Percentiles rank a stretch among this genome's conserved stretches.
These are phyloP conservation scores for Xestia ashworthii DNA, from an alignment of 2,888 invertebrate genomes.

Conservation along the genomic window DNA sequence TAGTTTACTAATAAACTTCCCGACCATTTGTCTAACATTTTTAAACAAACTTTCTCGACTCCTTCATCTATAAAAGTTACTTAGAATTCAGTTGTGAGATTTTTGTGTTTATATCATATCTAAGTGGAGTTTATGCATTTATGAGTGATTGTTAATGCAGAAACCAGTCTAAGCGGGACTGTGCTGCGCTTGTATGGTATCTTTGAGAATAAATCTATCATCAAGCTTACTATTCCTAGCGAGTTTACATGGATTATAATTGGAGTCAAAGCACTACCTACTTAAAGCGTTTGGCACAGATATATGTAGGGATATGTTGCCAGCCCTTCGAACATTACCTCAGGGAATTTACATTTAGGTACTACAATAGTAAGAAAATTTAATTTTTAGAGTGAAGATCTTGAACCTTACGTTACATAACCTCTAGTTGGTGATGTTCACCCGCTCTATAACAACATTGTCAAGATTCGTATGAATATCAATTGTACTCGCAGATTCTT, in stretches of 20 bases:
- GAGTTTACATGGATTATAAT: slow-evolving; percentile 37
- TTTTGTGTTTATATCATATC: not conserved
- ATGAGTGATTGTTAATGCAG: slow-evolving; percentile 2
- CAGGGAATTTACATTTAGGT: slow-evolving; percentile 17
- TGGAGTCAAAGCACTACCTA: slow-evolving; percentile 46
- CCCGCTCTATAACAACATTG: slow-evolving; percentile 21
- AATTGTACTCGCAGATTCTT: slow-evolving; percentile 40
- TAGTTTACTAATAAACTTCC: slow-evolving; percentile 50
- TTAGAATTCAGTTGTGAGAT: slow-evolving; percentile 7
- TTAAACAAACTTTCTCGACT: slow-evolving; percentile 36
- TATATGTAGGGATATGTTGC: slow-evolving; percentile 27
- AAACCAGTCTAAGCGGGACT: slow-evolving; percentile 16
- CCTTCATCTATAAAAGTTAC: slow-evolving; percentile 13
- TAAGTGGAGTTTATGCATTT: slow-evolving; percentile 1
- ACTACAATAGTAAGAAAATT: slow-evolving; percentile 8
- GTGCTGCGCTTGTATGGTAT: slow-evolving; percentile 26
- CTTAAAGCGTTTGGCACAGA: slow-evolving; percentile 42
- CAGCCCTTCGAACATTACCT: slow-evolving; percentile 34
- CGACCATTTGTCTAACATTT: slow-evolving; percentile 47
- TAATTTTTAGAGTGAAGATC: slow-evolving; percentile 7
- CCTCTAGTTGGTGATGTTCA: slow-evolving; percentile 28
- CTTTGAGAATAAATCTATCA: slow-evolving; percentile 37
- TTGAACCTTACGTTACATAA: slow-evolving; percentile 38
- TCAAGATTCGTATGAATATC: slow-evolving; percentile 31
- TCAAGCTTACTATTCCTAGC: slow-evolving; percentile 42